Evolutionary conservation across 2,888 invertebrate genomes (phyloP).

Genomic region (Chirona hameri): DNA sequence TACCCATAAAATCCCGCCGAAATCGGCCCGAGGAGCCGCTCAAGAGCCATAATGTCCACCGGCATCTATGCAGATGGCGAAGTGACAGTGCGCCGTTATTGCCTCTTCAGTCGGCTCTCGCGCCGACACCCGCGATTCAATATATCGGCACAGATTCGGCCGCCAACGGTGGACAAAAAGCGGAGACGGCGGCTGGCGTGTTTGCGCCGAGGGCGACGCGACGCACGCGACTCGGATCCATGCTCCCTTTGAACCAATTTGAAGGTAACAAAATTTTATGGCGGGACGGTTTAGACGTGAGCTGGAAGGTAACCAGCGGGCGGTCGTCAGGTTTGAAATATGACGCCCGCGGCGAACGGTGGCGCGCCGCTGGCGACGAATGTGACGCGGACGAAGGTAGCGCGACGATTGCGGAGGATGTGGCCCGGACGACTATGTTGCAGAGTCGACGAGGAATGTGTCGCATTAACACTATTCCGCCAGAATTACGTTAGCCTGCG

Average conservation of each 20-base stretch:
- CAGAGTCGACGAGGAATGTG: too few relatives aligned
- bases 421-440: too few relatives aligned
- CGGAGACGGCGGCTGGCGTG: neutral
- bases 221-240: neutral
- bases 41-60: neutral
- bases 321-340: neutral
- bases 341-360: neutral
- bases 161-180: neutral
- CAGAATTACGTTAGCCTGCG: too few relatives aligned
- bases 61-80: constrained; percentile 4
- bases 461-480: too few relatives aligned
- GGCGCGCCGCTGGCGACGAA: neutral
- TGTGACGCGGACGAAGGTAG: neutral
- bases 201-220: neutral
- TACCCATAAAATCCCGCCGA: neutral
- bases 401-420: neutral
- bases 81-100: neutral
- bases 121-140: neutral
- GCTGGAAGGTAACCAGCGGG: neutral
- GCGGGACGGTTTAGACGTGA: constrained; percentile 12
- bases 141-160: neutral
- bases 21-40: neutral
- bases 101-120: neutral
- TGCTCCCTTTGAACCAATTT: constrained; percentile 28
- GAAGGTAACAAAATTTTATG: constrained; percentile 28